phyloP scores from a whole-genome alignment of 2,888 invertebrate species.

The Epistrophella euchroma region DNA sequence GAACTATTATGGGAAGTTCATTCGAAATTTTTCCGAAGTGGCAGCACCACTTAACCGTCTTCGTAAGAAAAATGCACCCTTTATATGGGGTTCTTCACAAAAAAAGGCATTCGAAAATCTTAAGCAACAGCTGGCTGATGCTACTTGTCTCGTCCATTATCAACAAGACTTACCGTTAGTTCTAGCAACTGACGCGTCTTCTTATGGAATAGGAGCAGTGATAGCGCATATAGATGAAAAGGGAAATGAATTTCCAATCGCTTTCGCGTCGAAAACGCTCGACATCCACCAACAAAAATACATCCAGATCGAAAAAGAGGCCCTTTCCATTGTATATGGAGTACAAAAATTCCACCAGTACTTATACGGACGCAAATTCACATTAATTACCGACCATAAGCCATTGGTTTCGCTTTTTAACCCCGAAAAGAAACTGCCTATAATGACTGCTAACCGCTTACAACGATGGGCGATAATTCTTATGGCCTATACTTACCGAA shows the following conservation, averaged over 20 bases:
- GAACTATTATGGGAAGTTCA: conserved; percentile 43
- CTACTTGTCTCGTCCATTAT: conserved; percentile 58
- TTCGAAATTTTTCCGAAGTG: conserved; percentile 18
- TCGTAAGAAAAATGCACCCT: conserved; percentile 24
- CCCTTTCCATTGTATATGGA: conserved; percentile 36
- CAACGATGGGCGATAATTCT: conserved; percentile 62
- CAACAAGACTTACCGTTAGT: conserved; percentile 45
- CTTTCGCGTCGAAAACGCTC: conserved; percentile 65
- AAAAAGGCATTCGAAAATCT: conserved; percentile 34
- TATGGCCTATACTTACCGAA: conserved; percentile 40
- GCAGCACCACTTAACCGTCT: conserved; percentile 13
- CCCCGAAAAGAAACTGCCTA: conserved; percentile 13
- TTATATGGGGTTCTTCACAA: conserved; percentile 1
- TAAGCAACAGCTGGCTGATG: conserved; percentile 15
- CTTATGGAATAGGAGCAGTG: conserved; percentile 52
- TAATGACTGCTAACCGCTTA: conserved; percentile 37
- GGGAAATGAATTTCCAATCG: conserved; percentile 55
- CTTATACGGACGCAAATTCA: conserved; percentile 16
- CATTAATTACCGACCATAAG: conserved; percentile 54
- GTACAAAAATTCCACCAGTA: neutral
- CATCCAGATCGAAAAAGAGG: conserved; percentile 67
- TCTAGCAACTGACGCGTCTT: conserved; percentile 56
- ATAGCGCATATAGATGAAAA: conserved; percentile 49
- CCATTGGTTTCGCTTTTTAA: neutral
- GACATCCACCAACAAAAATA: conserved; percentile 54